phyloP scores from a whole-genome alignment of 2,113 vertebrate genomes.

The Cinclus mexicanus region DNA sequence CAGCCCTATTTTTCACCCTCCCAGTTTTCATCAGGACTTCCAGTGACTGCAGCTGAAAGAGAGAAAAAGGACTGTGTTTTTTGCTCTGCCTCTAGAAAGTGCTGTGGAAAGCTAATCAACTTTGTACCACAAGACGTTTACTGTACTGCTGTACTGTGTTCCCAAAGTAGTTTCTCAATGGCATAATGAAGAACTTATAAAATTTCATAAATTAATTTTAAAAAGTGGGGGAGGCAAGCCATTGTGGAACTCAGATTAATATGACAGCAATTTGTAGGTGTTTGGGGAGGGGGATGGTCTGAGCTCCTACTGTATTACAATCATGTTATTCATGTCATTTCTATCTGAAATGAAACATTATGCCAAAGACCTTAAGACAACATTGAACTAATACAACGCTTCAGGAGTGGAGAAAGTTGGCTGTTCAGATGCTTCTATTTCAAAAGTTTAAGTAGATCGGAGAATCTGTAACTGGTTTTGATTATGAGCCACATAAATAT shows the following conservation, averaged over 20 bases:
- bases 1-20: fast-evolving
- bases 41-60: neutral
- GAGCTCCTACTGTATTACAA: neutral
- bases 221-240: fast-evolving
- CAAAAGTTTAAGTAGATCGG: neutral
- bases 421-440: neutral
- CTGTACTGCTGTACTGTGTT: too few relatives aligned
- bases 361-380: neutral
- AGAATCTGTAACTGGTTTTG: neutral
- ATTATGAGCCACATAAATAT: neutral
- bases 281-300: neutral
- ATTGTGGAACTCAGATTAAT: neutral
- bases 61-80: neutral
- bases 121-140: neutral
- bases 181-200: neutral
- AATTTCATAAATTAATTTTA: neutral
- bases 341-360: neutral
- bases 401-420: neutral
- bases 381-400: neutral
- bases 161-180: neutral
- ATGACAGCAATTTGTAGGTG: neutral
- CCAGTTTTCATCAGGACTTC: neutral
- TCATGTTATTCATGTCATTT: neutral
- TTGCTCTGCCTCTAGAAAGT: neutral
- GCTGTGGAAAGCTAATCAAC: neutral